Evolutionary conservation across 2,113 vertebrate genomes (phyloP).

Genomic region (Callopanchax toddi): DNA sequence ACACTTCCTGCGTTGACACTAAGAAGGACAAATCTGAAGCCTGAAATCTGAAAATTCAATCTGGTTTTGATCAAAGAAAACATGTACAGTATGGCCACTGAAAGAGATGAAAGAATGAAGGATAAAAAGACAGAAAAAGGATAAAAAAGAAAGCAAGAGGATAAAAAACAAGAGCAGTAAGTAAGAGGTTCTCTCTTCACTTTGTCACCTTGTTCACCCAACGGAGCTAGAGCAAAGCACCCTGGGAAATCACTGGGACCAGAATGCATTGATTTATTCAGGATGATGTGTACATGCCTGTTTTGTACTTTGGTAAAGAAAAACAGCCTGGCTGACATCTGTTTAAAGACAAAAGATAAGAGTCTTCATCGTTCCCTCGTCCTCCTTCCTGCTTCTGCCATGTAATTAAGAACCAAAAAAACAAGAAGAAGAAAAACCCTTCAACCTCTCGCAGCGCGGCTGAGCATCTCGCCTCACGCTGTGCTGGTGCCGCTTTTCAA

Average conservation of each 20-base stretch:
- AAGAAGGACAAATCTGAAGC: too few relatives aligned
- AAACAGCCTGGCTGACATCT: slow-evolving; percentile 77
- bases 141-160: slow-evolving; percentile 1
- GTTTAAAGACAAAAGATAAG: slow-evolving; percentile 70
- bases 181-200: slow-evolving; percentile 80
- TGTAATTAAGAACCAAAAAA: slow-evolving; percentile 76
- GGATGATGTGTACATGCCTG: slow-evolving; percentile 48
- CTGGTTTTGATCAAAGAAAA: too few relatives aligned
- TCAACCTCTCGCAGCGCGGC: slow-evolving; percentile 54
- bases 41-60: too few relatives aligned
- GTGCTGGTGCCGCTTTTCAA: slow-evolving; percentile 42
- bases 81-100: too few relatives aligned
- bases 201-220: slow-evolving; percentile 89
- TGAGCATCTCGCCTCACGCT: slow-evolving; percentile 46
- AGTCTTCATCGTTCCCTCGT: slow-evolving; percentile 44
- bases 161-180: slow-evolving; percentile 32
- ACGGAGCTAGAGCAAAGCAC: slow-evolving; percentile 75
- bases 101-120: background rate
- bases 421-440: slow-evolving; percentile 31
- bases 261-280: slow-evolving; percentile 91
- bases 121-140: slow-evolving; percentile 6
- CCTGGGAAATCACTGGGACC: slow-evolving; percentile 94
- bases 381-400: slow-evolving; percentile 59
- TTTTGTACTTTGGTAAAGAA: slow-evolving; percentile 74
- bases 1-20: too few relatives aligned